These are phyloP conservation scores for Sebastes alutus DNA, from an alignment of 2,797 vertebrate species.

Conservation along the genomic window DNA sequence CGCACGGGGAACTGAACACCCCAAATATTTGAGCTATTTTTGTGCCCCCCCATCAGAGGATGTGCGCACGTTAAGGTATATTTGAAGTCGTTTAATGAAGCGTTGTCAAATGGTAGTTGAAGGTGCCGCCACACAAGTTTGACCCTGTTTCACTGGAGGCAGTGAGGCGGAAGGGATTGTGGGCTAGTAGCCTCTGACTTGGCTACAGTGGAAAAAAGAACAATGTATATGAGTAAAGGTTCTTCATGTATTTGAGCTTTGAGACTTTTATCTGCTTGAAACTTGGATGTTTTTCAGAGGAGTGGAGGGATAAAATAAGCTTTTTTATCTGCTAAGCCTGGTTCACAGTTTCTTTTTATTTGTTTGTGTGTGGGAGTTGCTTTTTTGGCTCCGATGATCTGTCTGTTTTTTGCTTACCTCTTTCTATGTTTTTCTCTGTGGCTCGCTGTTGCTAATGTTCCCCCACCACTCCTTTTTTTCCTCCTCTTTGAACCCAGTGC, in stretches of 20 bases:
- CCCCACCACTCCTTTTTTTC: constrained; percentile 30
- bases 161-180: constrained; percentile 77
- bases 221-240: constrained; percentile 27
- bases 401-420: constrained; percentile 21
- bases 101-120: constrained; percentile 76
- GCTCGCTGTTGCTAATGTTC: constrained; percentile 47
- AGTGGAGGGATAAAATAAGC: neutral
- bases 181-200: constrained; percentile 77
- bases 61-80: constrained; percentile 77
- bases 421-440: constrained; percentile 30
- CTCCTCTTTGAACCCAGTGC: constrained; percentile 85
- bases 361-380: constrained; percentile 23
- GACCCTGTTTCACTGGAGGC: constrained; percentile 84
- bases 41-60: constrained; percentile 64
- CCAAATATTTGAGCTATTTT: constrained; percentile 63
- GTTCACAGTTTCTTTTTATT: constrained; percentile 6
- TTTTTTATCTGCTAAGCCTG: neutral
- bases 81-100: constrained; percentile 86
- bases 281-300: neutral
- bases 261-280: constrained; percentile 15
- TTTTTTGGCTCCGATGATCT: constrained; percentile 17
- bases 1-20: constrained; percentile 30
- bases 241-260: constrained; percentile 28
- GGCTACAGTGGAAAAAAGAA: constrained; percentile 45
- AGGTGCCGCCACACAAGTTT: constrained; percentile 81